These are phyloP conservation scores for Ernsta delagoae DNA, from an alignment of 2,888 invertebrate genomes.

Conservation along the genomic window DNA sequence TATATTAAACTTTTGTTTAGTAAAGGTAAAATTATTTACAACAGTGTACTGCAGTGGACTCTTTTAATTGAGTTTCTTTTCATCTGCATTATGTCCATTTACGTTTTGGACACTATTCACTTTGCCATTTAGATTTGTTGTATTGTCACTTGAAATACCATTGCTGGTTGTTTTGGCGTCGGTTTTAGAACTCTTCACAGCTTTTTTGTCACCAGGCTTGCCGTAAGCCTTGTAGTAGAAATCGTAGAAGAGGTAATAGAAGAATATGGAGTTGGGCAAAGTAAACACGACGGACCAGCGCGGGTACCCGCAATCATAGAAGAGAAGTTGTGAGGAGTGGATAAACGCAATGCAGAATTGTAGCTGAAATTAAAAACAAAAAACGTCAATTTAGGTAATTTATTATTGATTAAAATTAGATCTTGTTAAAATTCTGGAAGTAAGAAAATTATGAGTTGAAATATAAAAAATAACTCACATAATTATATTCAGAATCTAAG, in stretches of 20 bases:
- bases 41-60: slow-evolving; percentile 38
- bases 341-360: slow-evolving; percentile 96
- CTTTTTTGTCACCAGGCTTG: slow-evolving; percentile 59
- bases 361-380: slow-evolving; percentile 84
- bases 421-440: no score
- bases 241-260: slow-evolving; percentile 95
- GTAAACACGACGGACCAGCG: slow-evolving; percentile 93
- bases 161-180: slow-evolving; percentile 49
- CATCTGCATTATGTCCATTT: slow-evolving; percentile 7
- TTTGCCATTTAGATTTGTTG: slow-evolving; percentile 14
- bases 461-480: no score
- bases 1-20: slow-evolving; percentile 9
- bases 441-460: no score
- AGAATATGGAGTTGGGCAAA: slow-evolving; percentile 95
- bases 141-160: slow-evolving; percentile 41
- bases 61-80: slow-evolving; percentile 43
- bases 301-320: slow-evolving; percentile 96
- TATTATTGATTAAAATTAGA: no score
- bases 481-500: no score
- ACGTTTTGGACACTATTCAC: slow-evolving; percentile 32
- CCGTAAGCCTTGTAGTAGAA: slow-evolving; percentile 94
- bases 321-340: slow-evolving; percentile 93
- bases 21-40: slow-evolving; percentile 36
- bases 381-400: background rate
- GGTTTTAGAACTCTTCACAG: slow-evolving; percentile 42